These are phyloP conservation scores for Schrankia costaestrigalis DNA, from an alignment of 2,888 invertebrate species.

Conservation along the genomic window DNA sequence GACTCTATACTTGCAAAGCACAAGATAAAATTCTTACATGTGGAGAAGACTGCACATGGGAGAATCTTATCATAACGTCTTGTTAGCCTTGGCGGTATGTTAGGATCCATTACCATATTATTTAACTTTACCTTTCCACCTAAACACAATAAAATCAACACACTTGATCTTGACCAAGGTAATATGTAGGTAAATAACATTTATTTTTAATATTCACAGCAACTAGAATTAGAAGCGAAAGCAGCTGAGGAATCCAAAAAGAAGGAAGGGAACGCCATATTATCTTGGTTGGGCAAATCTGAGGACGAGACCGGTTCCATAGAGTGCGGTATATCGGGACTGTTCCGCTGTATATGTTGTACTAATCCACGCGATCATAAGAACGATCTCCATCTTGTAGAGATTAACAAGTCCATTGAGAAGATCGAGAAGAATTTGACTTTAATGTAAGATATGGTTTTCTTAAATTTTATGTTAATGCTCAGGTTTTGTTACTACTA, in stretches of 20 bases:
- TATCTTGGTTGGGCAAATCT: conserved; percentile 86
- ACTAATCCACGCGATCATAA: conserved; percentile 93
- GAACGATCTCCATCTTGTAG: conserved; percentile 90
- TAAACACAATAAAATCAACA: not conserved
- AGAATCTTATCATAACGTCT: too few relatives aligned
- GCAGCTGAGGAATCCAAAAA: conserved; percentile 89
- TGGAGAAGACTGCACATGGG: too few relatives aligned
- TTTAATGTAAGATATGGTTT: conserved; percentile 53
- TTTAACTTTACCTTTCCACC: too few relatives aligned
- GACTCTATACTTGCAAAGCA: too few relatives aligned
- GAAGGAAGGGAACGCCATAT: conserved; percentile 88
- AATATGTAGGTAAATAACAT: not conserved
- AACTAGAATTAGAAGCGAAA: conserved; percentile 91
- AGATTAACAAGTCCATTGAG: conserved; percentile 90
- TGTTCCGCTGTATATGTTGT: conserved; percentile 93
- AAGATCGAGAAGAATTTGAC: conserved; percentile 88
- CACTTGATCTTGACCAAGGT: not conserved
- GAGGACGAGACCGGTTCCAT: conserved; percentile 91
- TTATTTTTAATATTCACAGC: conserved; percentile 63
- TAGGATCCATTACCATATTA: too few relatives aligned
- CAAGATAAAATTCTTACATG: too few relatives aligned
- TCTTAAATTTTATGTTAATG: not conserved
- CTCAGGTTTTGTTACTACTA: not conserved
- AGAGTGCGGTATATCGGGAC: conserved; percentile 90
- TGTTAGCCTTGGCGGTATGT: too few relatives aligned